Percentiles rank a stretch among this genome's conserved stretches.
phyloP scores from a whole-genome alignment of 2,888 invertebrate species.

The Tanaodytes sp. region DNA sequence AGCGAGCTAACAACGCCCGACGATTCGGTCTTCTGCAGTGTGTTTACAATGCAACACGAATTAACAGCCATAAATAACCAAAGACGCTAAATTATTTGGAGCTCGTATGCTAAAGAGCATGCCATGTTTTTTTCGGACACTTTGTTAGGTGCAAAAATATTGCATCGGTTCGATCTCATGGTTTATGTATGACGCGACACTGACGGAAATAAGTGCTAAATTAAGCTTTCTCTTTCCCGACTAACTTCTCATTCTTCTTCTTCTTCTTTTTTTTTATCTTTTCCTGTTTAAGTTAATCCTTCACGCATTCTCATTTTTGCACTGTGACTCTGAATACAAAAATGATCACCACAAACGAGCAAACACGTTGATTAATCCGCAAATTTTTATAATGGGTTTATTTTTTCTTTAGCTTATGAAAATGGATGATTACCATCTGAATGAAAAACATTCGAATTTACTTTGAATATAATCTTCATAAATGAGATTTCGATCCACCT shows the following conservation, averaged over 20 bases:
- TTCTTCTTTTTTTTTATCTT: conserved; percentile 3
- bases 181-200: conserved; percentile 32
- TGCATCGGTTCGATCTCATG: conserved; percentile 32
- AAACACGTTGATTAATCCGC: conserved; percentile 23
- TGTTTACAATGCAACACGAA: neutral
- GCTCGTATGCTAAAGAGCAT: conserved; percentile 27
- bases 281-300: neutral
- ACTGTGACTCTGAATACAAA: conserved; percentile 11
- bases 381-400: too few relatives aligned
- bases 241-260: conserved; percentile 15
- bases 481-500: too few relatives aligned
- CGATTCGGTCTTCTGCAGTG: neutral
- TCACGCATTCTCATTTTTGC: conserved; percentile 16
- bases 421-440: too few relatives aligned
- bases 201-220: conserved; percentile 40
- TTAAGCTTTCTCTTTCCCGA: conserved; percentile 26
- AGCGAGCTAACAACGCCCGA: neutral
- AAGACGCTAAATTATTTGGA: conserved; percentile 10
- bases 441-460: too few relatives aligned
- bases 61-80: conserved; percentile 22
- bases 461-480: too few relatives aligned
- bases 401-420: too few relatives aligned
- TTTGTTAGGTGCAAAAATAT: conserved; percentile 26
- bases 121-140: conserved; percentile 24
- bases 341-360: conserved; percentile 1